Evolutionary conservation across 2,888 invertebrate genomes (phyloP).

Genomic region (Drosophila longiperda): DNA sequence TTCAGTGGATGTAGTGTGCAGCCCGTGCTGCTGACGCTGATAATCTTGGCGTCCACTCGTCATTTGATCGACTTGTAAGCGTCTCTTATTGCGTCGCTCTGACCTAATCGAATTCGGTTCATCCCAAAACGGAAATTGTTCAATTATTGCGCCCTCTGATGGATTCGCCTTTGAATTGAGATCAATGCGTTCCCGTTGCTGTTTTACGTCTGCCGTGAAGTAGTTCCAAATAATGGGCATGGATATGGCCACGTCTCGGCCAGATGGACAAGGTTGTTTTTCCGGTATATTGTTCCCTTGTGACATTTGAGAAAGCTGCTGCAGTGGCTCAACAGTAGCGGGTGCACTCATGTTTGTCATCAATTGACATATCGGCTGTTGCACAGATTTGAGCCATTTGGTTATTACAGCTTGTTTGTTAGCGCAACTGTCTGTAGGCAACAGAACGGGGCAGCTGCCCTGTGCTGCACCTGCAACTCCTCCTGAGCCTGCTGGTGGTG

Average conservation of each 20-base stretch:
- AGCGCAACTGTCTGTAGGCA: not conserved
- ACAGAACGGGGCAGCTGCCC: not conserved
- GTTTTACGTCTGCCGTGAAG: not conserved
- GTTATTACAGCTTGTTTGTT: slow-evolving; percentile 30
- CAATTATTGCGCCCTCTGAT: not conserved
- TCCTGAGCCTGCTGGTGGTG: not conserved
- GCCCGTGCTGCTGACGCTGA: not conserved
- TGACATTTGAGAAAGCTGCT: not conserved
- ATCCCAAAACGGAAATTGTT: not conserved
- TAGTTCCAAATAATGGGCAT: not conserved
- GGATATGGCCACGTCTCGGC: not conserved
- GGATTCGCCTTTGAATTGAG: not conserved
- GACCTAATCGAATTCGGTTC: not conserved
- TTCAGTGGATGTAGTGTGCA: not conserved
- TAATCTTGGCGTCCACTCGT: not conserved
- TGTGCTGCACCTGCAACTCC: not conserved
- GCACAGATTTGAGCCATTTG: slow-evolving; percentile 53
- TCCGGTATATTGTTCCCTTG: not conserved
- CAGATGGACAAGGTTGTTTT: not conserved
- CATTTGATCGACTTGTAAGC: slow-evolving; percentile 15
- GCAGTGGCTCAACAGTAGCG: not conserved
- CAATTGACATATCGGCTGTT: not conserved
- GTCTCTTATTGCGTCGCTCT: slow-evolving; percentile 15
- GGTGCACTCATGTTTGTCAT: not conserved
- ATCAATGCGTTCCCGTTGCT: not conserved